Base-by-base conservation (phyloP, 2,113 vertebrate species). In the Eulemur macaco region DNA sequence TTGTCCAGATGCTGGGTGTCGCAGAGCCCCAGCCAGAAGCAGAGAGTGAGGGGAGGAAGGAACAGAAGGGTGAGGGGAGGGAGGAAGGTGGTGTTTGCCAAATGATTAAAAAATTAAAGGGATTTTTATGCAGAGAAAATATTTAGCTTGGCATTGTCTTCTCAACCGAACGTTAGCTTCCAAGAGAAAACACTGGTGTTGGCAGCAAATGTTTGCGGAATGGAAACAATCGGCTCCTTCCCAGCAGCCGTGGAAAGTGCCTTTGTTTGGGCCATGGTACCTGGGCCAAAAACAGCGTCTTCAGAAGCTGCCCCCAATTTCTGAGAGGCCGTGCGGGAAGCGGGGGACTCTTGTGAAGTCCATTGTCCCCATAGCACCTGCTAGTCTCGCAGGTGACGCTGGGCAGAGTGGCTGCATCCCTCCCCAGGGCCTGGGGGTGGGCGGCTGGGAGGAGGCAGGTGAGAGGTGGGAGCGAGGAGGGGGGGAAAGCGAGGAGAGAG, bases 111-210 rank as follows among this genome's bases (percentile, higher is more conserved):
- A 98, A 98, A 98, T 98, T 98, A 96, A 98, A 97, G 97, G 97
- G 97, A 95, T 98, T 98, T 97, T 97, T 98, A 97, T 98, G 97
- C 97, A 95, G 96, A 95, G 97, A 97, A 96, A 97, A 98, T 98
- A 98, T 98, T 98, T 97, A 97, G 95, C 97, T 98, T 98, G 98
- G 98, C 97, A 98, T 98, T 98, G 98, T 98, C 97, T 98, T 97
- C 95, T 96, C 96, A 93, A 97, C 96, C 97, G 87, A 97, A 97
- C 89, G 54, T 34, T 96, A 93, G 97, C 97, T 97, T 98, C 98
- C 95, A 94, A 97, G 89, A 98, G 97, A 95, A 97, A 98, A 96
- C 95, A 92, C 95, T 95, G 86, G 92, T 8, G 42, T 76, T 96
- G 92, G 98, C 98, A 96, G 96, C 68, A 37, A 97, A 91, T 23